Evolutionary conservation across 2,888 invertebrate species (phyloP).

Genomic region (Alloscopus bannaensis): DNA sequence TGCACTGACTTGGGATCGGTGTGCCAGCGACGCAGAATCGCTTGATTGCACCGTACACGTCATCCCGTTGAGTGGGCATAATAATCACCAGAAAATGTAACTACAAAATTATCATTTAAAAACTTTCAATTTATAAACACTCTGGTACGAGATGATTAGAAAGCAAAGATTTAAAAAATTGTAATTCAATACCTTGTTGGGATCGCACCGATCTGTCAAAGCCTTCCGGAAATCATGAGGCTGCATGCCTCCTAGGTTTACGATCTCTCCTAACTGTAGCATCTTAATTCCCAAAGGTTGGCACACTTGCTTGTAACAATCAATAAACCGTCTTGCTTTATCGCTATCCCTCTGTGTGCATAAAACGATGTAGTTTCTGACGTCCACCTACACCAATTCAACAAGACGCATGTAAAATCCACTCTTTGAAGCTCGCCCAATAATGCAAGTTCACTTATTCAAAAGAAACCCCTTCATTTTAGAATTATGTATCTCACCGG

Average conservation of each 20-base stretch:
- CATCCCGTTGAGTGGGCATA: conserved; percentile 87
- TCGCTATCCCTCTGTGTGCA: conserved; percentile 47
- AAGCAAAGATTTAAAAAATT: background rate
- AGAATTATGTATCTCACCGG: too few relatives aligned
- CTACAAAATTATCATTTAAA: conserved; percentile 72
- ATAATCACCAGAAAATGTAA: conserved; percentile 87
- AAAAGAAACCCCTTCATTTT: too few relatives aligned
- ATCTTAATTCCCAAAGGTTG: conserved; percentile 45
- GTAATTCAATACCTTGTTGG: conserved; percentile 20
- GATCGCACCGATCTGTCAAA: conserved; percentile 12
- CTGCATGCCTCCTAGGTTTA: conserved; percentile 2
- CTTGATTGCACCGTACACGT: conserved; percentile 92
- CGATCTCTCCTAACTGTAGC: conserved; percentile 14
- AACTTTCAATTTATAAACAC: too few relatives aligned
- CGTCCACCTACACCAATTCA: too few relatives aligned
- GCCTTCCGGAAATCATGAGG: conserved; percentile 35
- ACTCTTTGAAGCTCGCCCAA: too few relatives aligned
- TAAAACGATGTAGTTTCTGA: too few relatives aligned
- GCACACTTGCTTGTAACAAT: conserved; percentile 41
- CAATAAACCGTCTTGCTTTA: conserved; percentile 39
- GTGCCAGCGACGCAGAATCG: conserved; percentile 88
- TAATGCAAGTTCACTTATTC: too few relatives aligned
- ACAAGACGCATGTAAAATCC: too few relatives aligned
- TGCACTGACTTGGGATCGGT: conserved; percentile 89
- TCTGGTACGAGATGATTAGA: background rate